phyloP scores from a whole-genome alignment of 2,888 invertebrate species.

The Gastrophysa polygoni region DNA sequence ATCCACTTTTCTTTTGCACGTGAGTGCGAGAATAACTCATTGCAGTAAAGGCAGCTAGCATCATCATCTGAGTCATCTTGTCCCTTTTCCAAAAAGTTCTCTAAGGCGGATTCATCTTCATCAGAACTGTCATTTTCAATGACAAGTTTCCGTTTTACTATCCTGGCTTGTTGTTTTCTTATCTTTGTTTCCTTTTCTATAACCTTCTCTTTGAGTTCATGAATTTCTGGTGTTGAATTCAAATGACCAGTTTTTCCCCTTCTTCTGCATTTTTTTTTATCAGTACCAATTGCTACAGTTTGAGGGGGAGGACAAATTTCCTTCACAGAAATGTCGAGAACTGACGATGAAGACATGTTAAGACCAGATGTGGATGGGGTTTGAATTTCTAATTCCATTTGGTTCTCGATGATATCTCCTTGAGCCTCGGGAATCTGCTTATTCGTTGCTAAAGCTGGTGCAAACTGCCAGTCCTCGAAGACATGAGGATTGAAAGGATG shows the following conservation, averaged over 20 bases:
- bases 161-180: constrained; percentile 10
- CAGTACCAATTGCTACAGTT: neutral
- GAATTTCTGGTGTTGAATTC: constrained; percentile 13
- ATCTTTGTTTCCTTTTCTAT: neutral
- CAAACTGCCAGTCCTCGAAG: constrained; percentile 26
- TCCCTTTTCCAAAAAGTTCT: too few relatives aligned
- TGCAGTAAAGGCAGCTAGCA: constrained; percentile 20
- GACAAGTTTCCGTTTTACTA: constrained; percentile 10
- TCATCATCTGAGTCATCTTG: constrained; percentile 9
- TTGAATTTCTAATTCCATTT: neutral
- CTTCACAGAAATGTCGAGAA: too few relatives aligned
- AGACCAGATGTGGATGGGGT: neutral
- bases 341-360: too few relatives aligned
- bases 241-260: constrained; percentile 5
- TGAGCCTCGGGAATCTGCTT: too few relatives aligned
- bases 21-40: constrained; percentile 11
- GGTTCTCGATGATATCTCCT: neutral
- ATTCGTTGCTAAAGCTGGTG: constrained; percentile 7
- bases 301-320: too few relatives aligned
- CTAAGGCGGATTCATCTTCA: constrained; percentile 8
- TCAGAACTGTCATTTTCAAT: constrained; percentile 8
- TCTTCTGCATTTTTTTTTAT: constrained; percentile 6
- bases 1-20: neutral
- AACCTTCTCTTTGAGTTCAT: neutral
- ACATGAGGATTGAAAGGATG: constrained; percentile 32